Base-by-base conservation (phyloP, 2,888 invertebrate species). In the Automeris io region DNA sequence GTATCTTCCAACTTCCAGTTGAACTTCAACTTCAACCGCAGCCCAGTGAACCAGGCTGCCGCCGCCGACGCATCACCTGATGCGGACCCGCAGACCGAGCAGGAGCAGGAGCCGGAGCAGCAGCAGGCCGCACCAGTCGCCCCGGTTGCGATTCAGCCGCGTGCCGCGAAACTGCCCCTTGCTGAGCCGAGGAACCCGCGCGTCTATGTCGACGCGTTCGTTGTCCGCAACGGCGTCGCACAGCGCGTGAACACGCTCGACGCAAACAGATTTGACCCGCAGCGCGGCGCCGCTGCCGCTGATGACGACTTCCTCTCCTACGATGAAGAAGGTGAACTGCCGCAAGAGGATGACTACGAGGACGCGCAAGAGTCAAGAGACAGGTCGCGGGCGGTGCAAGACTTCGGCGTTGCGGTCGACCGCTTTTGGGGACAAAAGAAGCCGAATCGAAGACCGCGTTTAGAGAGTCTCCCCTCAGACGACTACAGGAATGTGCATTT, bases 201-300 rank as follows among this genome's bases (percentile, higher is more conserved):
- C 35, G 85, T 87, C 9, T 87, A 70, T 50, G 76, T 87, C 7
- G 86, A 87, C 45, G 87, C 87, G 0, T 86, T 83, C 48, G 74
- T 87, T 6, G 68, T 87, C 5, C 61, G 74, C 13, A 66, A 81
- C 51, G 87, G 87, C n/a, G 70, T 78, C n/a, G 64, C 80, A 1
- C 73, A 73, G 32, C 70, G 74, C 35, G 75, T 81, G 12, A 65
- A 72, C 45, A 68, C 87, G 0, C 57, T 80, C 5, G 83, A 86
- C 44, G 86, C 83, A 1, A 66, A 61, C 31, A 56, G 57, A 2
- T 50, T 61, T 25, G 46, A 58, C 35, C 54, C 62, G 19, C 64
- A 60, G 33, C 59, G 45, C 37, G 56, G 53, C 8, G 51, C 53
- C 13, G 55, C 58, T 25, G 51, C 53, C 13, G 55, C 58, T 25